Evolutionary conservation across 1,140 invertebrate species (phyloP).

Genomic region (Odontomachus brunneus): DNA sequence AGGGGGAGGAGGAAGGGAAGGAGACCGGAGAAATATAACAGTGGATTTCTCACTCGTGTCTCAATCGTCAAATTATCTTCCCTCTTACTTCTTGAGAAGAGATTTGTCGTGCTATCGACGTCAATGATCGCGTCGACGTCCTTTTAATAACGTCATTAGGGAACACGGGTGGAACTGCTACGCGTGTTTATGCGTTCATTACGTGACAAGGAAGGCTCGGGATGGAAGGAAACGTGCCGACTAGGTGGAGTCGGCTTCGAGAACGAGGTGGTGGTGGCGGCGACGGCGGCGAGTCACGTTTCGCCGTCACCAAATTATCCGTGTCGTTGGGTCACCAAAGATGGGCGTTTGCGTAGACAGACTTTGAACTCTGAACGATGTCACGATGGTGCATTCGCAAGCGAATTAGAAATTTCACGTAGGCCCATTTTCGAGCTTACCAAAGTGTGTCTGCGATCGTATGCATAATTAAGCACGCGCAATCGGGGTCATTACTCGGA

Average conservation of each 20-base stretch:
- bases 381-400: too few species aligned
- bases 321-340: slow-evolving; percentile 66
- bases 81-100: not conserved
- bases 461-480: too few species aligned
- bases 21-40: not conserved
- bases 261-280: too few species aligned
- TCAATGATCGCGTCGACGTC: slow-evolving; percentile 33
- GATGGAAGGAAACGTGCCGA: not conserved
- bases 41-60: too few species aligned
- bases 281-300: slow-evolving; percentile 46
- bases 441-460: too few species aligned
- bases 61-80: not conserved
- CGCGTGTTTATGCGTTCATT: slow-evolving; percentile 50
- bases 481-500: too few species aligned
- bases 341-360: not conserved
- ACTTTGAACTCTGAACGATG: too few species aligned
- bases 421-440: too few species aligned
- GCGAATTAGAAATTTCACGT: too few species aligned
- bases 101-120: not conserved
- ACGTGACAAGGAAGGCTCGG: slow-evolving; percentile 55
- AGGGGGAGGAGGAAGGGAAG: not conserved
- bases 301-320: slow-evolving; percentile 66
- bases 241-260: slow-evolving; percentile 4
- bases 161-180: slow-evolving; percentile 73
- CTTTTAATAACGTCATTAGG: slow-evolving; percentile 67